Evolutionary conservation across 2,888 invertebrate genomes (phyloP), one percentile per base, ranked within the genome.

Genomic region (Girardia tigrina): DNA sequence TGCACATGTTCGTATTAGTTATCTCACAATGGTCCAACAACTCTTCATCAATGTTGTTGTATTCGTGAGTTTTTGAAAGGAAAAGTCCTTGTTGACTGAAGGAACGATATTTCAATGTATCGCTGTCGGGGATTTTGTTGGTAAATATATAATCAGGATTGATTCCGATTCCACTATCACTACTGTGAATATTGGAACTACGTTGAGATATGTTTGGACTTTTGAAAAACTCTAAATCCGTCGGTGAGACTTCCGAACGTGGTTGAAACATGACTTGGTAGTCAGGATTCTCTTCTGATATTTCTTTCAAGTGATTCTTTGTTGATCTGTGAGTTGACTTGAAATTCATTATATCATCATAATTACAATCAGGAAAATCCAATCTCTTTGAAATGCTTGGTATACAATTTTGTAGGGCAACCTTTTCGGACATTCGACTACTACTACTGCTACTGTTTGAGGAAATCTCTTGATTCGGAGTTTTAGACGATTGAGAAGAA

Each of bases 171-270:
- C 56, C 56, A 56, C 56, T 56, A 23, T 56, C 56, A 16, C 56
- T 56, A 56, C 56, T 56, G 56, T 56, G 56, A n/a, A 56, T n/a
- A 56, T 56, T 56, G 2, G 56, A 56, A 56, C 56, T 56, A 12
- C n/a, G 4, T n/a, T 56, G 56, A 56, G 56, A 56, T 20, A 56
- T n/a, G 23, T 56, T 56, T n/a, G 56, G 56, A 56, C 56, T 56
- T 56, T 56, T 56, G 23, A 56, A 56, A 56, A 12, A 56, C 4
- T 56, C 56, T 16, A 20, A 20, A 56, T 56, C 56, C n/a, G 8
- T 8, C n/a, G 56, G 56, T 2, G 56, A 56, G n/a, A 56, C 8
- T 56, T 56, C 56, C 56, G 56, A 56, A 56, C 56, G 56, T 12
- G 23, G n/a, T 56, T 56, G 4, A 56, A 20, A 56, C 56, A 56